A percentile compares a stretch with the other conserved stretches of the same genome.
These are phyloP conservation scores for Bryconaethiops microstoma DNA, from an alignment of 2,797 vertebrate genomes.

Conservation along the genomic window DNA sequence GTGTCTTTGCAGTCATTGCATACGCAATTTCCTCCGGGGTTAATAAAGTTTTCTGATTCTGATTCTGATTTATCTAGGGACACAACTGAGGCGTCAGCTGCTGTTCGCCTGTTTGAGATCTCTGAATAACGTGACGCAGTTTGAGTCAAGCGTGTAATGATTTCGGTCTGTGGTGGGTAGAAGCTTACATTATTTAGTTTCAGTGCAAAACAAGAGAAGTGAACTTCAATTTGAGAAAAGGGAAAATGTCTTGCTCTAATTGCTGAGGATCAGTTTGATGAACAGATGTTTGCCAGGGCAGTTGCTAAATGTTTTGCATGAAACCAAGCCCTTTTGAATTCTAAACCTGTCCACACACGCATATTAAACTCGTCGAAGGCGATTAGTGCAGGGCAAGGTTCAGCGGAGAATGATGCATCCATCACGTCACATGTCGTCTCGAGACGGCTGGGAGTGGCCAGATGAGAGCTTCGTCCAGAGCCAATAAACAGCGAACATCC, in stretches of 20 bases:
- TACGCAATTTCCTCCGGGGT: too few species aligned
- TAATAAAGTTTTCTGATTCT: too few species aligned
- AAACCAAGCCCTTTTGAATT: constrained; percentile 68
- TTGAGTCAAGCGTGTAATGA: neutral
- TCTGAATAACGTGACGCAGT: neutral
- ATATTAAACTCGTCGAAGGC: constrained; percentile 54
- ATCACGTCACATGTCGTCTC: constrained; percentile 47
- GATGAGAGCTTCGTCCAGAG: constrained; percentile 67
- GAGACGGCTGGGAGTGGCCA: constrained; percentile 55
- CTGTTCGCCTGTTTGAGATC: neutral
- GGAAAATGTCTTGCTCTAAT: neutral
- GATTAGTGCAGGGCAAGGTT: constrained; percentile 63
- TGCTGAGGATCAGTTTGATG: constrained; percentile 46
- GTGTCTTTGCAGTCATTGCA: too few species aligned
- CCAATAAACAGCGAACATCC: constrained; percentile 74
- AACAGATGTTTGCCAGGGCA: constrained; percentile 27
- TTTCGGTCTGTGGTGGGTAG: neutral
- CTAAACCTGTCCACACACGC: constrained; percentile 71
- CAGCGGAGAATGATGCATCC: constrained; percentile 56
- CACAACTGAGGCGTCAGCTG: neutral
- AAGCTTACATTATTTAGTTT: neutral
- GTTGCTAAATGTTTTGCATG: constrained; percentile 25
- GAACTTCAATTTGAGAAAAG: neutral
- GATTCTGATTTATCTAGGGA: too few species aligned
- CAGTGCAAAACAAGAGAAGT: neutral